Conservation (phyloP, 2,113 vertebrate species). For the Leucopsar rothschildi region DNA sequence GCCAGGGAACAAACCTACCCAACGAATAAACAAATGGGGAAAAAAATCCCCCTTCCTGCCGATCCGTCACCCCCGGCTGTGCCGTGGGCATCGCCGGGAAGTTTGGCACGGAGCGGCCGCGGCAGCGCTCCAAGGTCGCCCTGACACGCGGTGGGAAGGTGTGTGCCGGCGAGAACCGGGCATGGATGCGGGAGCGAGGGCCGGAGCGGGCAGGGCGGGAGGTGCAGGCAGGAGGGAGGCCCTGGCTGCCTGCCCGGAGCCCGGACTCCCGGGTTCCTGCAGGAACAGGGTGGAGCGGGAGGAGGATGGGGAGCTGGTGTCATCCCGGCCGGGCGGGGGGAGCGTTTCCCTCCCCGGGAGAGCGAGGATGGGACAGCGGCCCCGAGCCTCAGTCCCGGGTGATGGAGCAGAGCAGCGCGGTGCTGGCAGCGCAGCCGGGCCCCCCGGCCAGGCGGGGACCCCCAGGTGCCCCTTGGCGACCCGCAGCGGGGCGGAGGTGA, state of each 20-base stretch:
- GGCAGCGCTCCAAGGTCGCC: slow-evolving; percentile 46
- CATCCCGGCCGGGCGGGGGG: not conserved
- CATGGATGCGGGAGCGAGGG: not conserved
- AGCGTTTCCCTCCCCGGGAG: not conserved
- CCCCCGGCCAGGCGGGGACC: not conserved
- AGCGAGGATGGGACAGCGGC: not conserved
- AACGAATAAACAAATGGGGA: not conserved
- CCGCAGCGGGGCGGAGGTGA: not conserved
- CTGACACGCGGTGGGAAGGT: slow-evolving; percentile 49
- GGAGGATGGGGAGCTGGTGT: slow-evolving; percentile 43
- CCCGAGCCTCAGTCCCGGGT: slow-evolving; percentile 1
- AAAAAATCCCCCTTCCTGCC: not conserved
- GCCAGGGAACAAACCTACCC: not conserved
- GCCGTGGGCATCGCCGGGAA: not conserved
- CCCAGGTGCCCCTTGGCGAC: not conserved
- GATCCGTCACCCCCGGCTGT: not conserved
- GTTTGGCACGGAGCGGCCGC: not conserved
- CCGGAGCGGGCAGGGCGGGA: not conserved
- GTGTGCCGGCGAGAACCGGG: not conserved
- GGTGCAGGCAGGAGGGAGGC: slow-evolving; percentile 12
- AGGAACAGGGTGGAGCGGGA: slow-evolving; percentile 62
- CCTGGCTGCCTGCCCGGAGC: slow-evolving; percentile 34
- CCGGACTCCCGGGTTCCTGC: slow-evolving; percentile 39
- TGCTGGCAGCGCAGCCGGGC: not conserved
- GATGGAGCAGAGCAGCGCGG: not conserved